Evolutionary conservation across 2,888 invertebrate genomes (phyloP), one percentile per base, ranked within the genome.

Genomic region (Leptopilina myrica): DNA sequence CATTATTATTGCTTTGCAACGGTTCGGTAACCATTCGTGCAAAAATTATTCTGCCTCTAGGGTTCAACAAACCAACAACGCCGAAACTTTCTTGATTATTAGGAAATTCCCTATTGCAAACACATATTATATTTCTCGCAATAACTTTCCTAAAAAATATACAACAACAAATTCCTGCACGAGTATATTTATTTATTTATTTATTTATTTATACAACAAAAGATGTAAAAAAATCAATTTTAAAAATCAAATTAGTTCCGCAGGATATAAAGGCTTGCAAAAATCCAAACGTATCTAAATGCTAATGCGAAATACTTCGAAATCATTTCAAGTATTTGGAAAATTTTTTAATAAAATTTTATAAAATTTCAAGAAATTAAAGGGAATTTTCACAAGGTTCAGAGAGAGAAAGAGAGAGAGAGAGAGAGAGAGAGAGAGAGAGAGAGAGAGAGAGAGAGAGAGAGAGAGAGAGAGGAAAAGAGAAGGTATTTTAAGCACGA

Each of bases 1-100:
- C 73, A 40, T 73, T 73, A 56, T 73, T 73, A 73, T 73, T 73
- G 56, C 73, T 73, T 56, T 56, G 73, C 26, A 73, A 73, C 73
- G 73, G 53, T 56, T 73, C 73, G 26, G 53, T 73, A 53, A n/a
- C 56, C 33, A 56, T 73, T n/a, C 53, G 26, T 33, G 69, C 26
- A 9, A 53, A 64, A 73, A 73, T 73, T 73, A 69, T 73, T 56
- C 33, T 33, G 40, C 12, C 26, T 53, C 7, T 8, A 26, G 73
- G 20, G 26, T 26, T n/a, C 14, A 56, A 53, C 14, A 56, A n/a
- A 6, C 49, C 15, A n/a, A 7, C 49, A 53, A 53, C 7, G 20
- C 46, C 14, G 14, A 49, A 73, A 73, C 14, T n/a, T 53, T 73
- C 53, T 12, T 73, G 26, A 26, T 67, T 49, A 20, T 12, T 49